A percentile compares a stretch with the other conserved stretches of the same genome.
Evolutionary conservation across 2,113 vertebrate species (phyloP).

Genomic region (Microcebus tavaratra): DNA sequence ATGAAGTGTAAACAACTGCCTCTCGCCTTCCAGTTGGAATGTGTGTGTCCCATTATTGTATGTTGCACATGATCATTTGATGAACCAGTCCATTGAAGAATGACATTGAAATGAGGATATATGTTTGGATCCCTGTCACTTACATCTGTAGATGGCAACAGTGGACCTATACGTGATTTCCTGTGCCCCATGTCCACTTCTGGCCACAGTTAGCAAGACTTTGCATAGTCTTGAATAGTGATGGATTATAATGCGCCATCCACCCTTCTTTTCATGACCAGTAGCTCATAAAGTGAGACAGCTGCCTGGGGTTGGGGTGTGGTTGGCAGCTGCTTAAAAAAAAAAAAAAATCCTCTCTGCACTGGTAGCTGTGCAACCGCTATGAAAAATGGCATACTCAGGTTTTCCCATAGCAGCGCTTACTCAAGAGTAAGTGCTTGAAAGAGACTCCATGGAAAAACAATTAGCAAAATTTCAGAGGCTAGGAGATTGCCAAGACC

Average conservation of each 20-base stretch:
- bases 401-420: slow-evolving; percentile 4
- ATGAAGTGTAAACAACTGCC: not conserved
- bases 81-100: not conserved
- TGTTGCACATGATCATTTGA: not conserved
- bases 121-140: not conserved
- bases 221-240: not conserved
- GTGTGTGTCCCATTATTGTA: not conserved
- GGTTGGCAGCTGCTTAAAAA: slow-evolving; percentile 29
- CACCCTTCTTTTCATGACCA: slow-evolving; percentile 16
- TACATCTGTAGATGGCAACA: not conserved
- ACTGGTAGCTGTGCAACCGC: not conserved
- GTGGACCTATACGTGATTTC: not conserved
- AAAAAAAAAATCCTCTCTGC: not conserved
- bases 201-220: not conserved
- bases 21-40: not conserved
- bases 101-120: not conserved
- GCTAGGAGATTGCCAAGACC: not conserved
- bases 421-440: not conserved
- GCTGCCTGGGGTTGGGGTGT: slow-evolving; percentile 44
- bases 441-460: slow-evolving; percentile 60
- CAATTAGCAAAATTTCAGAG: slow-evolving; percentile 33
- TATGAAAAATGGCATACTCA: not conserved
- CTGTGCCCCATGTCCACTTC: not conserved
- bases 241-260: not conserved
- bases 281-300: slow-evolving; percentile 19